Percentiles rank a stretch among this genome's conserved stretches.
Conservation (phyloP, 2,113 vertebrate genomes). For the Caretta caretta region DNA sequence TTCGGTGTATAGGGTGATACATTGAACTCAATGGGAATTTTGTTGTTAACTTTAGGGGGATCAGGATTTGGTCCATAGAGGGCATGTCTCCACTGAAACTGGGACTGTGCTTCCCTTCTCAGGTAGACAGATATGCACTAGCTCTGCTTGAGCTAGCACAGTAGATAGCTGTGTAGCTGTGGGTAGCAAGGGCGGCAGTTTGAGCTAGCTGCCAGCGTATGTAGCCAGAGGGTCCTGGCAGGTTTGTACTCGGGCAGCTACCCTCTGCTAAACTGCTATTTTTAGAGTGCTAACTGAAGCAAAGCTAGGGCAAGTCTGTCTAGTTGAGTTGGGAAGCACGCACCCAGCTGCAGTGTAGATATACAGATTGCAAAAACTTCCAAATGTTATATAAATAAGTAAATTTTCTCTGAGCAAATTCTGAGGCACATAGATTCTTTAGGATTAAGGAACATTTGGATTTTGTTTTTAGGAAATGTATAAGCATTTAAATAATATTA, state of each 20-base stretch:
- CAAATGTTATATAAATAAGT: neutral
- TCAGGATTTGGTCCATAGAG: neutral
- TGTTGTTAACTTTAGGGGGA: neutral
- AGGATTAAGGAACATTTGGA: neutral
- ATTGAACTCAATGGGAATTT: neutral
- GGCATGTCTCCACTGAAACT: neutral
- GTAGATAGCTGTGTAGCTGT: neutral
- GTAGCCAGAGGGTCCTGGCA: neutral
- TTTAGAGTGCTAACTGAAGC: neutral
- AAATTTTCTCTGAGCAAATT: neutral
- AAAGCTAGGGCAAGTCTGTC: neutral
- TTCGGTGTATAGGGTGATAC: neutral
- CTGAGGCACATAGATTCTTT: neutral
- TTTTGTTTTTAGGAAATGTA: slow-evolving; percentile 18
- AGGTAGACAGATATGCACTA: neutral
- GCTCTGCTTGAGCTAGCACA: neutral
- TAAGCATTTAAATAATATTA: slow-evolving; percentile 32
- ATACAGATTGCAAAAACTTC: neutral
- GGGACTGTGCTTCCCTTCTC: neutral
- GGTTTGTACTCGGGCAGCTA: neutral
- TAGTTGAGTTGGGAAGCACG: neutral
- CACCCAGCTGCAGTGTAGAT: neutral
- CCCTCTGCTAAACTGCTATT: neutral
- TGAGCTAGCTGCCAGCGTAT: neutral
- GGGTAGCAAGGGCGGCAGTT: neutral